These are phyloP conservation scores for Lasioglossum morio DNA, from an alignment of 2,888 invertebrate genomes.

Conservation along the genomic window DNA sequence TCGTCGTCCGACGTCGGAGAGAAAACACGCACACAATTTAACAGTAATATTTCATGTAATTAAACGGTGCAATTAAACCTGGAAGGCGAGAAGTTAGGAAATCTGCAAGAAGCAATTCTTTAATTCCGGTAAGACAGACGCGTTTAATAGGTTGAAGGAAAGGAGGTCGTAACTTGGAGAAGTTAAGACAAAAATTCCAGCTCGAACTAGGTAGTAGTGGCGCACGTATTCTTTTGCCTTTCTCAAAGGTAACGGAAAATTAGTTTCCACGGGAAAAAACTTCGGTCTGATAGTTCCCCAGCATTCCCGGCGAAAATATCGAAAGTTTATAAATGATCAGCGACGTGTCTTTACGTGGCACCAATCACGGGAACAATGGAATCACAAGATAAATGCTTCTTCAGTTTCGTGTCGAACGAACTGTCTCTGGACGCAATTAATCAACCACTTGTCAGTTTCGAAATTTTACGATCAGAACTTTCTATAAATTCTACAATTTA, in stretches of 20 bases:
- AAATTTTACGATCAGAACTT: background rate
- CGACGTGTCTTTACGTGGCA: background rate
- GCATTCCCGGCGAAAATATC: background rate
- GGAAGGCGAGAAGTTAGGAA: background rate
- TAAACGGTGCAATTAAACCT: background rate
- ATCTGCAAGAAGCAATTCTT: background rate
- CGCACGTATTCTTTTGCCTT: background rate
- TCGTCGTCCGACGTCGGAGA: too few relatives aligned
- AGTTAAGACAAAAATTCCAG: background rate
- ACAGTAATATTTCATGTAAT: background rate
- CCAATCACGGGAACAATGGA: background rate
- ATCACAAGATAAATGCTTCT: constrained; percentile 4
- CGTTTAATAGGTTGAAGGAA: background rate
- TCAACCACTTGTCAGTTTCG: background rate
- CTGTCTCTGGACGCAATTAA: constrained; percentile 13
- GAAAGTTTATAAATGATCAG: constrained; percentile 32
- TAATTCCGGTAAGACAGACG: background rate
- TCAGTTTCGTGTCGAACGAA: constrained; percentile 2
- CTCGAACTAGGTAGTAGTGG: background rate
- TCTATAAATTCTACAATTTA: background rate
- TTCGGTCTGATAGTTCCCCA: background rate
- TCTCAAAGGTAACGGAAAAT: constrained; percentile 4
- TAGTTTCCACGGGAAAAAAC: background rate
- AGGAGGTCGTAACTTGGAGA: background rate
- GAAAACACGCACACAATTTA: too few relatives aligned